Conservation (phyloP, 2,888 invertebrate species). For the Nomada goodeniana region DNA sequence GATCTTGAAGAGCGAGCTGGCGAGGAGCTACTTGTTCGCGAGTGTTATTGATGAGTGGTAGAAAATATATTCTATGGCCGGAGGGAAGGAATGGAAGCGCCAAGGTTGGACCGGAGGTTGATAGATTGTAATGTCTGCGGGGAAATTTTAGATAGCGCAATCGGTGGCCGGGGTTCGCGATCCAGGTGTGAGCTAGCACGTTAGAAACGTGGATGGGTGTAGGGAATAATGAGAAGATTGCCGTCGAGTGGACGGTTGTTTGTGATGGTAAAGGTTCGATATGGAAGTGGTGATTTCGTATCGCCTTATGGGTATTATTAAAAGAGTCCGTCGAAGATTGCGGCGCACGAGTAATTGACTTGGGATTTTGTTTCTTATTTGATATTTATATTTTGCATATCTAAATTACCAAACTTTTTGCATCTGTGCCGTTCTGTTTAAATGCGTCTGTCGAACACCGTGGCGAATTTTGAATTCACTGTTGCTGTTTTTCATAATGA, state of each 20-base stretch:
- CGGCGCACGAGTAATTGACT: no score
- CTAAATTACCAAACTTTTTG: no score
- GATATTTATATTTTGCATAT: no score
- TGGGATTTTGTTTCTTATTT: no score
- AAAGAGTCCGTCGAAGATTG: neutral
- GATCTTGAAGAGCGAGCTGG: neutral
- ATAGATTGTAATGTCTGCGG: slow-evolving; percentile 2
- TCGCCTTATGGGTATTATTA: neutral
- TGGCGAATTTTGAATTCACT: no score
- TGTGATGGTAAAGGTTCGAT: neutral
- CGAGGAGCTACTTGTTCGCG: slow-evolving; percentile 16
- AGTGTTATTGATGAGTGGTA: neutral
- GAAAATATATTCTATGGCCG: neutral
- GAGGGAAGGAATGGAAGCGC: neutral
- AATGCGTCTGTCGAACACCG: no score
- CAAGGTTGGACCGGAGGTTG: neutral
- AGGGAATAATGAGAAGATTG: neutral
- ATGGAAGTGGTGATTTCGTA: neutral
- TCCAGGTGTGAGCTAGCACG: neutral
- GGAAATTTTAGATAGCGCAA: neutral
- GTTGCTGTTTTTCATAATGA: no score
- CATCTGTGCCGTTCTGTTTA: no score
- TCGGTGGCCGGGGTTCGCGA: neutral
- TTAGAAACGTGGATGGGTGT: neutral
- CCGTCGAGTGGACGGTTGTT: neutral